Evolutionary conservation across 2,113 vertebrate genomes (phyloP).

Genomic region (Carassius gibelio): DNA sequence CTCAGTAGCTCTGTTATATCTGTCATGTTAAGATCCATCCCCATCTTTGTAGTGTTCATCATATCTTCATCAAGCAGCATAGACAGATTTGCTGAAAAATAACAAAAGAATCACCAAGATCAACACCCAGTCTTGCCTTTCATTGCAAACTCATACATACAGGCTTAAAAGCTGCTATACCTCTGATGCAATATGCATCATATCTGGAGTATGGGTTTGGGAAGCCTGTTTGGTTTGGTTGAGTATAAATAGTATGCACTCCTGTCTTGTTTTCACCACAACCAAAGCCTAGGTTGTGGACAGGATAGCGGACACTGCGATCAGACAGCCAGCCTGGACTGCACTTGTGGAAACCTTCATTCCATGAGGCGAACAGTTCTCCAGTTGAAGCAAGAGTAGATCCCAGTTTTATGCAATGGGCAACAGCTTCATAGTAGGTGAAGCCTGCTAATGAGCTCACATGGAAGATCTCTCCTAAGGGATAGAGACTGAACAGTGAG

Average conservation of each 20-base stretch:
- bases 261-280: conserved; percentile 85
- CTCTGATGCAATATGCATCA: conserved; percentile 91
- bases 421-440: conserved; percentile 85
- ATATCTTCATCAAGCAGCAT: conserved; percentile 38
- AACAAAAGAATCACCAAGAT: neutral
- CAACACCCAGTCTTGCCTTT: neutral
- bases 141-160: neutral
- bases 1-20: conserved; percentile 45
- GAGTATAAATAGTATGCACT: conserved; percentile 85
- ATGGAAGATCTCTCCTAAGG: conserved; percentile 89
- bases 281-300: conserved; percentile 76
- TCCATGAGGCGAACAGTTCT: conserved; percentile 89
- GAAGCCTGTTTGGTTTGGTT: conserved; percentile 88
- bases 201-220: conserved; percentile 83
- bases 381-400: conserved; percentile 86
- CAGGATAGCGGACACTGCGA: conserved; percentile 88
- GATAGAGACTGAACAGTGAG: neutral
- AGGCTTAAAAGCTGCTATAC: conserved; percentile 64
- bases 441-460: conserved; percentile 83
- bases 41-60: conserved; percentile 46
- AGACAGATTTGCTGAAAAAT: conserved; percentile 50
- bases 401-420: conserved; percentile 83
- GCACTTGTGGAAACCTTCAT: conserved; percentile 86
- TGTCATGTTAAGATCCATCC: conserved; percentile 52
- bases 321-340: conserved; percentile 90